Evolutionary conservation across 1,140 invertebrate genomes (phyloP).

Genomic region (Nymphalis io): DNA sequence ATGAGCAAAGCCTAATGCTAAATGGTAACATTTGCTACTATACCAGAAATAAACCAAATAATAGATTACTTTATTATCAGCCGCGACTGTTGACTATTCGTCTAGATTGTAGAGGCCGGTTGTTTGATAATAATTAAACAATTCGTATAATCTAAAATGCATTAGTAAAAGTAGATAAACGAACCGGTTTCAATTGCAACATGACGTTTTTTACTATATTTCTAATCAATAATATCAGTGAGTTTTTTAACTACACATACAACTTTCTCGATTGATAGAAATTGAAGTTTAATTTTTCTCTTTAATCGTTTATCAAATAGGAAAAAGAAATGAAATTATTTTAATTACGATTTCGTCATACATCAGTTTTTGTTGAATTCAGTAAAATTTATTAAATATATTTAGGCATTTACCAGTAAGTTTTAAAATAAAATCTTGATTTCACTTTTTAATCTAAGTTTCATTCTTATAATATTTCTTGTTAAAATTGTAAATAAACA

Average conservation of each 20-base stretch:
- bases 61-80: too few species aligned
- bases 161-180: constrained; percentile 5
- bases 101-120: too few species aligned
- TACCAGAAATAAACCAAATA: too few species aligned
- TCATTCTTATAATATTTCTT: not conserved
- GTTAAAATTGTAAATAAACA: too few species aligned
- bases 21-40: too few species aligned
- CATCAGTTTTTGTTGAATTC: not conserved
- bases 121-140: not conserved
- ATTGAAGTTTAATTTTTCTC: not conserved
- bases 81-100: too few species aligned
- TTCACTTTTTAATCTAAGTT: not conserved
- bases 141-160: not conserved
- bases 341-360: not conserved
- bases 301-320: not conserved
- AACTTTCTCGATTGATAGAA: constrained; percentile 7
- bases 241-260: not conserved
- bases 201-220: constrained; percentile 5
- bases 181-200: not conserved
- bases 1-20: too few species aligned
- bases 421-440: not conserved
- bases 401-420: not conserved
- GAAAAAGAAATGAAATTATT: not conserved
- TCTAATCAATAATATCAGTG: constrained; percentile 8
- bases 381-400: not conserved